These are phyloP conservation scores for Crotophaga sulcirostris DNA, from an alignment of 2,113 vertebrate genomes.

Conservation along the genomic window DNA sequence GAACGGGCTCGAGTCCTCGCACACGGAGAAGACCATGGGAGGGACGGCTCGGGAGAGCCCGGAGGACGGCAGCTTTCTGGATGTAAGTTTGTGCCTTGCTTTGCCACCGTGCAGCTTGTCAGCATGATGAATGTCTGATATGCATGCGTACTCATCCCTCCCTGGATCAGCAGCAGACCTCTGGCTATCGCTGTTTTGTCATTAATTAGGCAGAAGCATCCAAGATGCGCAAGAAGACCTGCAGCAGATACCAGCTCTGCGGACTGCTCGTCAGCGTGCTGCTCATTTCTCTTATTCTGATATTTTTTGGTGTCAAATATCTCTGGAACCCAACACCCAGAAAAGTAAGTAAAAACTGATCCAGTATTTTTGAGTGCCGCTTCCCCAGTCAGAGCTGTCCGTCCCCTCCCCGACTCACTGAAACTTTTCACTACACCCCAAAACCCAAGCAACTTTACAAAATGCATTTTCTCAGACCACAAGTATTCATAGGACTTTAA, in stretches of 20 bases:
- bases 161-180: not conserved
- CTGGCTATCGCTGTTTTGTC: not conserved
- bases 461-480: conserved; percentile 14
- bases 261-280: conserved; percentile 67
- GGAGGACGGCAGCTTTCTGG: conserved; percentile 62
- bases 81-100: conserved; percentile 67
- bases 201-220: conserved; percentile 71
- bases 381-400: not conserved
- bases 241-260: conserved; percentile 70
- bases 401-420: not conserved
- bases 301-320: conserved; percentile 72
- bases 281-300: conserved; percentile 65
- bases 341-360: conserved; percentile 74
- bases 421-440: not conserved
- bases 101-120: not conserved
- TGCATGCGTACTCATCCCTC: not conserved
- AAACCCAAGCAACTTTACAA: not conserved
- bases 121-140: not conserved
- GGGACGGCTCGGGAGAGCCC: conserved; percentile 63
- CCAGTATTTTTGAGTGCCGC: not conserved
- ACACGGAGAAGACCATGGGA: conserved; percentile 64
- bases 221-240: conserved; percentile 62
- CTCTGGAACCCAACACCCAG: conserved; percentile 72
- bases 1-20: conserved; percentile 45
- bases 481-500: not conserved